Percentiles rank a stretch among this genome's conserved stretches.
These are phyloP conservation scores for Tipula lateralis DNA, from an alignment of 2,888 invertebrate genomes.

Conservation along the genomic window DNA sequence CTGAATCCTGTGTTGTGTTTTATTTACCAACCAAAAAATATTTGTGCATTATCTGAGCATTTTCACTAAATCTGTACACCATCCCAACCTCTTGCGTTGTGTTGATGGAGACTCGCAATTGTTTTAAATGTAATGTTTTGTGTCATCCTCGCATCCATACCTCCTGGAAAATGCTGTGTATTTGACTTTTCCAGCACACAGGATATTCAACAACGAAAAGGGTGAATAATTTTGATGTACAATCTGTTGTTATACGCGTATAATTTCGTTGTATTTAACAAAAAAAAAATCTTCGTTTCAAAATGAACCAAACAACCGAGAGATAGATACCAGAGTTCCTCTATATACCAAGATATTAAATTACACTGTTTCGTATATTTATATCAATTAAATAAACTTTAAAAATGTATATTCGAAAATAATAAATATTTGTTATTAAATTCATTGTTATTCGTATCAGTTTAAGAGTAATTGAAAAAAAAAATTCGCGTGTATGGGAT, in stretches of 20 bases:
- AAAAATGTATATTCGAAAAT: background rate
- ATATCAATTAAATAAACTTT: background rate
- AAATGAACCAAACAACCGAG: background rate
- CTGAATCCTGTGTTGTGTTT: background rate
- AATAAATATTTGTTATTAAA: background rate
- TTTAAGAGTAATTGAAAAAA: background rate
- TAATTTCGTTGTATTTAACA: background rate
- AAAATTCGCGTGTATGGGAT: background rate
- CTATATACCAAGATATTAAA: constrained; percentile 3
- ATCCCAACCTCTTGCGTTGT: background rate
- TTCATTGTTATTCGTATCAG: background rate
- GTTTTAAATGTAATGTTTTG: background rate
- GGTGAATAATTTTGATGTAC: background rate
- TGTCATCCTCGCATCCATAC: background rate
- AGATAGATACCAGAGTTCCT: background rate
- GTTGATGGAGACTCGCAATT: background rate
- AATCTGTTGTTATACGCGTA: background rate
- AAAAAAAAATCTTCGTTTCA: background rate
- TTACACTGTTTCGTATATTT: background rate
- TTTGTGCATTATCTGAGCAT: background rate
- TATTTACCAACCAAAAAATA: background rate
- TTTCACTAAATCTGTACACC: background rate
- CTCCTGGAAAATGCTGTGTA: background rate
- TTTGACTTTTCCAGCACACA: background rate
- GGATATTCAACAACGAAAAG: background rate